Evolutionary conservation across 2,113 vertebrate genomes (phyloP).

Genomic region (Chascanopsetta lugubris): DNA sequence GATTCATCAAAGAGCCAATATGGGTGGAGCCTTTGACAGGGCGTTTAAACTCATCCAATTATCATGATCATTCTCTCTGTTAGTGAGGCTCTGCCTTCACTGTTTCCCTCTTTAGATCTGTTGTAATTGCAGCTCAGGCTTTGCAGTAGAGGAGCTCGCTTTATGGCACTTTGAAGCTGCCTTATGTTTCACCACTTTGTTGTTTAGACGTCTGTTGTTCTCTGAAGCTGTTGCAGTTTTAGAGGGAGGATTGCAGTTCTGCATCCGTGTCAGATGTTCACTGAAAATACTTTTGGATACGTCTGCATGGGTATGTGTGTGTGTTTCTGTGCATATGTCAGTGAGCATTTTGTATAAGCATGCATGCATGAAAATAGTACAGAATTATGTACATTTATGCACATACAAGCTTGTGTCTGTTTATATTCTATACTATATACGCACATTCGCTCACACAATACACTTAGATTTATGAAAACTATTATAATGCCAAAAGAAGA

Average conservation of each 20-base stretch:
- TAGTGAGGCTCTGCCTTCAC: not conserved
- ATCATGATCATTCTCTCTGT: not conserved
- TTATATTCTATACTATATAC: too few species aligned
- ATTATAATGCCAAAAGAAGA: too few species aligned
- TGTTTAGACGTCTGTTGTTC: not conserved
- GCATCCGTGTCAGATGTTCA: not conserved
- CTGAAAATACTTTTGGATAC: not conserved
- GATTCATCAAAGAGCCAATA: conserved; percentile 14
- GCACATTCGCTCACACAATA: too few species aligned
- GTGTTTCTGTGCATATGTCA: not conserved
- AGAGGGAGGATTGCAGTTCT: not conserved
- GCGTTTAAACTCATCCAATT: not conserved
- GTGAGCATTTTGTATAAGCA: too few species aligned
- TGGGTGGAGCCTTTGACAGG: not conserved
- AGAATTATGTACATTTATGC: too few species aligned
- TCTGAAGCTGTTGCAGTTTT: not conserved
- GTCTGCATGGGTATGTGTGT: too few species aligned
- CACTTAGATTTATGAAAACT: too few species aligned
- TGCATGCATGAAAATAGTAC: too few species aligned
- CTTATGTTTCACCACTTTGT: not conserved
- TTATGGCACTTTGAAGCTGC: not conserved
- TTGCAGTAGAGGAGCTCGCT: not conserved
- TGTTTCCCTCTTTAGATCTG: not conserved
- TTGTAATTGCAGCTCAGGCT: not conserved
- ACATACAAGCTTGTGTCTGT: too few species aligned